phyloP scores from a whole-genome alignment of 2,797 vertebrate genomes.

The Ctenopoma kingsleyae region DNA sequence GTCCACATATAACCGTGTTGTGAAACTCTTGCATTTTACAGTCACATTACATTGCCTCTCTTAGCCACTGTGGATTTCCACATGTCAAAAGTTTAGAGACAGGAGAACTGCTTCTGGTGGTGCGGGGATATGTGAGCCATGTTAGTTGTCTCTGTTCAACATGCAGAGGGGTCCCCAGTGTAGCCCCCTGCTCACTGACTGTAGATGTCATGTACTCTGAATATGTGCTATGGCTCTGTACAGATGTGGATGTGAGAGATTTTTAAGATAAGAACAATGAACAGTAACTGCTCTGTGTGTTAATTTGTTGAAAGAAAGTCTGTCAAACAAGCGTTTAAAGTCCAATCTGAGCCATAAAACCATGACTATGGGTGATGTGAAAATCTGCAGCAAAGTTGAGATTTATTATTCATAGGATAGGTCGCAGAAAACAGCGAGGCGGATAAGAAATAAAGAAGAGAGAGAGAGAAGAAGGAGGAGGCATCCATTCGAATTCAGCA shows the following conservation, averaged over 20 bases:
- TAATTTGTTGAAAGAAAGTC: neutral
- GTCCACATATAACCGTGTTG: neutral
- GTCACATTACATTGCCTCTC: conserved; percentile 28
- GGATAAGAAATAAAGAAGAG: conserved; percentile 29
- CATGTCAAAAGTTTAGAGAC: conserved; percentile 61
- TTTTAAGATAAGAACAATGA: neutral
- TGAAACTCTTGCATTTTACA: conserved; percentile 6
- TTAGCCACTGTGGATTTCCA: conserved; percentile 43
- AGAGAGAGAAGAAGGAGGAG: conserved; percentile 38
- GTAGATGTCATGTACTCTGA: conserved; percentile 58
- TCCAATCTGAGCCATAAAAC: conserved; percentile 35
- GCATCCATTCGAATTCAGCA: conserved; percentile 73
- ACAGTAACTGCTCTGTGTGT: neutral
- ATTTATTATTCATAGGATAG: conserved; percentile 81
- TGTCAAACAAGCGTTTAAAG: conserved; percentile 27
- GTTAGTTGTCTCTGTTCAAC: conserved; percentile 66
- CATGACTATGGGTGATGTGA: conserved; percentile 42
- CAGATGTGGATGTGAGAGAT: conserved; percentile 11
- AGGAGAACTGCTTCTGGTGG: conserved; percentile 37
- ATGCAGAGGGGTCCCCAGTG: conserved; percentile 64
- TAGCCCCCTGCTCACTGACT: conserved; percentile 38
- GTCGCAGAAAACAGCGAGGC: conserved; percentile 71
- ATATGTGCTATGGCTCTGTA: conserved; percentile 8
- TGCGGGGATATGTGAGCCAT: conserved; percentile 48
- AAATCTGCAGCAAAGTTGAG: conserved; percentile 69